A percentile compares a stretch with the other conserved stretches of the same genome.
phyloP scores from a whole-genome alignment of 2,797 vertebrate genomes.

The Gallinago stenura region DNA sequence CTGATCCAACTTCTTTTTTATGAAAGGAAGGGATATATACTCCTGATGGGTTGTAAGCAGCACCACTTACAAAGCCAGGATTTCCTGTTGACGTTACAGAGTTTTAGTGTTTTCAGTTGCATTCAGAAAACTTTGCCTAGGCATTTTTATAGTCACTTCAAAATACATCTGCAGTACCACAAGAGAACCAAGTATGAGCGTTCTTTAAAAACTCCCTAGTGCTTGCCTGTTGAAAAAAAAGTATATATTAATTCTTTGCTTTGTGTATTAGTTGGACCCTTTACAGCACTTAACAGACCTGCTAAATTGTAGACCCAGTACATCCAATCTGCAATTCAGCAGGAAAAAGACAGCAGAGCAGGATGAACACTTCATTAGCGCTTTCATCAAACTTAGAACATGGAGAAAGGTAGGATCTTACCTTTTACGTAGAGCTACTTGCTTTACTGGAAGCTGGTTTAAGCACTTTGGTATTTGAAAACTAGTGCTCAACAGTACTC shows the following conservation, averaged over 20 bases:
- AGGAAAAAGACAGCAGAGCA: not conserved
- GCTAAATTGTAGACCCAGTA: not conserved
- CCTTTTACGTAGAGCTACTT: not conserved
- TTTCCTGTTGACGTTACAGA: constrained; percentile 71
- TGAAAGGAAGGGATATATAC: constrained; percentile 89
- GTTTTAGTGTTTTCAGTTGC: constrained; percentile 8
- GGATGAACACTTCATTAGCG: not conserved
- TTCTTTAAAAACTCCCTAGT: not conserved
- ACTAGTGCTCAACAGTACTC: not conserved
- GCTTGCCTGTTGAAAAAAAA: not conserved
- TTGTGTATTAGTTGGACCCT: not conserved
- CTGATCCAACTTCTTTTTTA: constrained; percentile 94
- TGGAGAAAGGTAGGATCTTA: not conserved
- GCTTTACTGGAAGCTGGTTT: not conserved
- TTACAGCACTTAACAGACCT: not conserved
- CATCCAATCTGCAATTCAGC: not conserved
- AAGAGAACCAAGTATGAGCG: not conserved
- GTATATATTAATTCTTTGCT: not conserved
- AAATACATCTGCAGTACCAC: not conserved
- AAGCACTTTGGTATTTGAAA: not conserved
- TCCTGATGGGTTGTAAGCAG: constrained; percentile 64
- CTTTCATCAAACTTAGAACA: not conserved
- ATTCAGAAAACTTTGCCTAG: not conserved
- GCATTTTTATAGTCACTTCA: not conserved
- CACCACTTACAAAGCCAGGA: constrained; percentile 59